Evolutionary conservation across 1,140 invertebrate species (phyloP).

Genomic region (Drosophila rufa): DNA sequence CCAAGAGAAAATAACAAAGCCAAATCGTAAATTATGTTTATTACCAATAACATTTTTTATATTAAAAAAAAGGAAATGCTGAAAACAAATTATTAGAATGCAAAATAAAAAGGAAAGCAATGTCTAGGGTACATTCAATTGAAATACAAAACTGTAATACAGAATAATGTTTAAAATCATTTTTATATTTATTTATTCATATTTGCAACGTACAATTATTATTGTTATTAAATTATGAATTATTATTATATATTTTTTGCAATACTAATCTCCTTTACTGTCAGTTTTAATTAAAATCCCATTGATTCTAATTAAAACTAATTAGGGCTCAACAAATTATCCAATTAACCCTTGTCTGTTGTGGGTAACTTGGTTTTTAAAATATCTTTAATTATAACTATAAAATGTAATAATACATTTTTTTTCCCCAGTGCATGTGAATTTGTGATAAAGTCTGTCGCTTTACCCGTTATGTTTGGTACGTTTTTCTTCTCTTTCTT

Average conservation of each 20-base stretch:
- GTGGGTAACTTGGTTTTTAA: too few relatives aligned
- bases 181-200: too few relatives aligned
- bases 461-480: conserved; percentile 14
- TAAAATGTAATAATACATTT: too few relatives aligned
- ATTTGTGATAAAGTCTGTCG: conserved; percentile 19
- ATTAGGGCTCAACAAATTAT: too few relatives aligned
- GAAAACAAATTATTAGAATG: neutral
- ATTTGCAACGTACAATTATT: too few relatives aligned
- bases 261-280: too few relatives aligned
- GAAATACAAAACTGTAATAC: neutral
- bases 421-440: conserved; percentile 17
- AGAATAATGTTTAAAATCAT: neutral
- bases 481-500: conserved; percentile 1
- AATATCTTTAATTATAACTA: too few relatives aligned
- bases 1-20: neutral
- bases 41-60: neutral
- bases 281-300: neutral
- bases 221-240: too few relatives aligned
- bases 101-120: too few relatives aligned
- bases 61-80: neutral
- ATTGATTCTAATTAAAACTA: too few relatives aligned
- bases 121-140: neutral
- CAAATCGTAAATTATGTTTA: conserved; percentile 2
- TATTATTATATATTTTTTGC: too few relatives aligned
- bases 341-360: too few relatives aligned